Evolutionary conservation across 2,888 invertebrate genomes (phyloP).

Genomic region (Erebia ligea): DNA sequence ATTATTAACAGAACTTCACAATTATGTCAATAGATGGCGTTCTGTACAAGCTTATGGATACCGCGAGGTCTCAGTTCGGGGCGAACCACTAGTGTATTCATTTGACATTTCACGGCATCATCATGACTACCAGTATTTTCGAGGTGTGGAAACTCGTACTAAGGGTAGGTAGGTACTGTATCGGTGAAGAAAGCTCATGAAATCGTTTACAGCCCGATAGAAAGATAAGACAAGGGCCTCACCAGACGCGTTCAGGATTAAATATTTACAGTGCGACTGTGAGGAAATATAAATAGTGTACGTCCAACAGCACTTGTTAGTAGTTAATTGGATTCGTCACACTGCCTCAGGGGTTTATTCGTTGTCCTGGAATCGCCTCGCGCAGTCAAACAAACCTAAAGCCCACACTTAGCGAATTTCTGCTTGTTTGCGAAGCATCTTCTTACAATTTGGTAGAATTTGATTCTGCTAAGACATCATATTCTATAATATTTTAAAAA

Average conservation of each 20-base stretch:
- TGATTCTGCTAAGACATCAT: neutral
- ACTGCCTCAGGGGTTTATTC: slow-evolving; percentile 55
- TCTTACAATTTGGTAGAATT: neutral
- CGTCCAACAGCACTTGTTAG: slow-evolving; percentile 73
- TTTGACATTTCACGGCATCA: no score
- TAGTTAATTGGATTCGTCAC: slow-evolving; percentile 79
- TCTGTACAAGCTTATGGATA: no score
- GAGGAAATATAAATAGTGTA: slow-evolving; percentile 78
- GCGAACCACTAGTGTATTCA: no score
- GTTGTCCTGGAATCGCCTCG: slow-evolving; percentile 39
- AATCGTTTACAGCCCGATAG: slow-evolving; percentile 65
- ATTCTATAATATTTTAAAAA: no score
- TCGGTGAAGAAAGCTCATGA: slow-evolving; percentile 53
- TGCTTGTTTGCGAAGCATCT: neutral
- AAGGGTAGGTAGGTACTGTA: slow-evolving; percentile 52
- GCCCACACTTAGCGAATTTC: neutral
- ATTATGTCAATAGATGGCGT: no score
- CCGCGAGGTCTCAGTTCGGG: no score
- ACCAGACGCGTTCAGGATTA: slow-evolving; percentile 74
- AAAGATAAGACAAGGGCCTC: slow-evolving; percentile 71
- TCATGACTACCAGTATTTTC: no score
- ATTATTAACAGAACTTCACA: no score
- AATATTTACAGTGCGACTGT: slow-evolving; percentile 78
- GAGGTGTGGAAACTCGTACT: no score
- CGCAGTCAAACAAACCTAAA: slow-evolving; percentile 28